Percentiles rank a stretch among this genome's conserved stretches.
phyloP scores from a whole-genome alignment of 2,797 vertebrate species.

The Cyprinella venusta region DNA sequence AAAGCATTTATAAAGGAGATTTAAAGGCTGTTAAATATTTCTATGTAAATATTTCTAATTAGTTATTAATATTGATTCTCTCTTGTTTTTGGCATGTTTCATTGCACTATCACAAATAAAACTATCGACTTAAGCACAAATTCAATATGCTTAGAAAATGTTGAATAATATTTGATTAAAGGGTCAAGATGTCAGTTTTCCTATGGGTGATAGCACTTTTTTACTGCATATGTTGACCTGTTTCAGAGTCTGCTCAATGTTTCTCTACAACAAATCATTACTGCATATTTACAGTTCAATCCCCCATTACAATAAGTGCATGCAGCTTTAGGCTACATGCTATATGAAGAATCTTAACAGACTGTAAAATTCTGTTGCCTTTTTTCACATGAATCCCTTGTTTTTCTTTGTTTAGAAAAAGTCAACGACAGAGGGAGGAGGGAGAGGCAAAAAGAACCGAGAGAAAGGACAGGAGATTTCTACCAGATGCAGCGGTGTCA shows the following conservation, averaged over 20 bases:
- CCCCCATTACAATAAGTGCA: not conserved
- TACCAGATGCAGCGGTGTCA: slow-evolving; percentile 78
- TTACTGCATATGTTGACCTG: not conserved
- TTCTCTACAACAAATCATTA: not conserved
- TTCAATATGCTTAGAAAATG: not conserved
- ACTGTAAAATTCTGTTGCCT: not conserved
- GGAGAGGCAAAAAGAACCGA: slow-evolving; percentile 34
- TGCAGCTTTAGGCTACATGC: not conserved
- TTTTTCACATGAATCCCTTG: slow-evolving; percentile 31
- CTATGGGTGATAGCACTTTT: not conserved
- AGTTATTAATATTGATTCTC: not conserved
- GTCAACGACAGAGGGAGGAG: slow-evolving; percentile 37
- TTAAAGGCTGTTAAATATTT: too few relatives aligned
- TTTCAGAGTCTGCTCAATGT: not conserved
- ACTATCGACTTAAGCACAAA: not conserved
- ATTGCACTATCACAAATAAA: not conserved
- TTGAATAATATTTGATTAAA: not conserved
- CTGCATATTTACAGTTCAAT: slow-evolving; percentile 2
- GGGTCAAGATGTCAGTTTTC: not conserved
- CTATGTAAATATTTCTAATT: not conserved
- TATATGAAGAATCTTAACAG: not conserved
- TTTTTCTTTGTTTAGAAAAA: slow-evolving; percentile 54
- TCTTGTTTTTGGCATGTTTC: not conserved
- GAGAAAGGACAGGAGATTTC: slow-evolving; percentile 67
- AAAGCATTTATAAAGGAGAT: too few relatives aligned